Evolutionary conservation across 2,888 invertebrate genomes (phyloP), one percentile per base, ranked within the genome.

Genomic region (Eledona agricola): DNA sequence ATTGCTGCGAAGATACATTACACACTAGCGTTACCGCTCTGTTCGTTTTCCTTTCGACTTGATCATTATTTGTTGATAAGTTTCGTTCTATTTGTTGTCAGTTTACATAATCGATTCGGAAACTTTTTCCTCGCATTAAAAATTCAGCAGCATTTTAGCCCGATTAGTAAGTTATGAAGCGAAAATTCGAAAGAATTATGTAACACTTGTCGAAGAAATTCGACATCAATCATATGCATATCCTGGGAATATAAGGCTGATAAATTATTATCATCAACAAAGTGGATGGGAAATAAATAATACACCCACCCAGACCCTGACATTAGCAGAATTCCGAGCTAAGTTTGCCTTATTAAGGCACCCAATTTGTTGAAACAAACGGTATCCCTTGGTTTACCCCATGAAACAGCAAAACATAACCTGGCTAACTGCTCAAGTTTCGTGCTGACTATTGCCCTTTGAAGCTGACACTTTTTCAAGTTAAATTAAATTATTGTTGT

Each of bases 41-140:
- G n/a, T n/a, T n/a, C n/a, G n/a, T n/a, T n/a, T n/a, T n/a, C n/a
- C n/a, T n/a, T n/a, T n/a, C n/a, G n/a, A n/a, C n/a, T n/a, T n/a
- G n/a, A n/a, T n/a, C n/a, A n/a, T n/a, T n/a, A n/a, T n/a, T n/a
- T n/a, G n/a, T n/a, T n/a, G n/a, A n/a, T n/a, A n/a, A n/a, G n/a
- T n/a, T n/a, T n/a, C n/a, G n/a, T n/a, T n/a, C n/a, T n/a, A n/a
- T n/a, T n/a, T n/a, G n/a, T n/a, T n/a, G n/a, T n/a, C n/a, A n/a
- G n/a, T n/a, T n/a, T n/a, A n/a, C n/a, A n/a, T n/a, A n/a, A n/a
- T n/a, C n/a, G n/a, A n/a, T n/a, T n/a, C n/a, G n/a, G n/a, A n/a
- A n/a, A n/a, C n/a, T n/a, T n/a, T n/a, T n/a, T n/a, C n/a, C 20
- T 29, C 31, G 31, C 42, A 42, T 42, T 42, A 42, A 42, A 31